Base-by-base conservation (phyloP, 2,888 invertebrate genomes). In the Saturnia pavonia region DNA sequence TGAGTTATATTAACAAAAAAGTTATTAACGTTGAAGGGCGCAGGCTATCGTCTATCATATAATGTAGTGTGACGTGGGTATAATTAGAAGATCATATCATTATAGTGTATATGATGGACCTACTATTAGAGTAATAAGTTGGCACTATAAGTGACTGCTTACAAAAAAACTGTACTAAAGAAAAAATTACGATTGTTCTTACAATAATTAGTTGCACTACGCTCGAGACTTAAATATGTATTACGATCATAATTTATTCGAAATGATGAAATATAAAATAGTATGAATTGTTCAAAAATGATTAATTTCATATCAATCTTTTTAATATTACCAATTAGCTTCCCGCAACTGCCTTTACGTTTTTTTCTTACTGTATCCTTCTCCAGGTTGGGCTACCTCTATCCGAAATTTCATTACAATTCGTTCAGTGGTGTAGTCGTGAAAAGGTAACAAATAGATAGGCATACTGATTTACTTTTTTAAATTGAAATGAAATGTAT, bases 31-130 rank as follows among this genome's bases (percentile, higher is more conserved):
- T 77, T 74, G 80, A 83, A 85, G 86, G 83, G 83, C 83, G 78
- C 69, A 77, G 80, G 78, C 73, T 81, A 82, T 82, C 79, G 80
- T 80, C 77, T 78, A 75, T 74, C 72, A 40, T 74, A 77, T 76
- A 77, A 76, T 77, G 74, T 71, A 71, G 71, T 82, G 79, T 83
- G 81, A 84, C 83, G 80, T 76, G 80, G 80, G 82, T 83, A 83
- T 84, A 85, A 87, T 85, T 85, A 86, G 73, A 80, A 79, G 83
- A 85, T 86, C 73, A 75, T 78, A 83, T 82, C 82, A 74, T 73
- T 75, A 77, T 81, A 81, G 78, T 80, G 9, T 65, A 11, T 40
- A 40, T 11, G n/a, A n/a, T 2, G 25, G 14, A 51, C 14, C 48
- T 27, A 60, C 25, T 14, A 34, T 34, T 34, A 34, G 6, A 65